Conservation (phyloP, 2,888 invertebrate genomes). For the Anorthoa munda region DNA sequence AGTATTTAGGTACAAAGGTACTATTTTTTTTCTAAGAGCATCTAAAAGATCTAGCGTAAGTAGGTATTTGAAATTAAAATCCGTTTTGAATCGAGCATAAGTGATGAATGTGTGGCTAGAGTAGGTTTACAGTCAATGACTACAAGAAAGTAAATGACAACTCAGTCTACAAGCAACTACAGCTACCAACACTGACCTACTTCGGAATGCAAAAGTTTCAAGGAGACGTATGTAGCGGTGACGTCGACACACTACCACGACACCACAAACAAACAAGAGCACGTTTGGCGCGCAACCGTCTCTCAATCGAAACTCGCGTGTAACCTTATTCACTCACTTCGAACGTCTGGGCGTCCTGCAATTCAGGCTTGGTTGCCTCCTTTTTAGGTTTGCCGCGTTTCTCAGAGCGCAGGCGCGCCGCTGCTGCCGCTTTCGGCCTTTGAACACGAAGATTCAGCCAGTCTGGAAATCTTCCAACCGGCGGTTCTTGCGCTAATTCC, state of each 20-base stretch:
- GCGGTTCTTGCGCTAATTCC: constrained; percentile 87
- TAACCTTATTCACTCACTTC: constrained; percentile 79
- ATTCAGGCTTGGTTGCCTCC: constrained; percentile 66
- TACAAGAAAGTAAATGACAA: constrained; percentile 7
- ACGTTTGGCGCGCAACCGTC: constrained; percentile 72
- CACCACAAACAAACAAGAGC: constrained; percentile 70
- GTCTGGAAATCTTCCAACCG: constrained; percentile 85
- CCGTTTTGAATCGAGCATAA: no score
- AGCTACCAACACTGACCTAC: constrained; percentile 64
- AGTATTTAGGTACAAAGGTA: no score
- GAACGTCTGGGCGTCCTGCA: constrained; percentile 78
- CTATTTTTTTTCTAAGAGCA: no score
- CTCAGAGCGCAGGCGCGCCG: constrained; percentile 82
- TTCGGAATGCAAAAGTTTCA: constrained; percentile 64
- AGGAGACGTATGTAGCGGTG: constrained; percentile 56
- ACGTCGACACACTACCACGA: constrained; percentile 60
- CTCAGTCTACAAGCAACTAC: constrained; percentile 41
- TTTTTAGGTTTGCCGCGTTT: constrained; percentile 80
- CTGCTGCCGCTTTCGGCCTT: constrained; percentile 77
- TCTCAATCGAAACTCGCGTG: constrained; percentile 66
- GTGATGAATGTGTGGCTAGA: no score
- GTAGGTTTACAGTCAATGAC: not conserved
- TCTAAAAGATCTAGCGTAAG: no score
- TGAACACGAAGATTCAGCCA: constrained; percentile 87
- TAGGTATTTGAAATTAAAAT: no score